Evolutionary conservation across 2,888 invertebrate genomes (phyloP).

Genomic region (Lepidocyrtoides sp.): DNA sequence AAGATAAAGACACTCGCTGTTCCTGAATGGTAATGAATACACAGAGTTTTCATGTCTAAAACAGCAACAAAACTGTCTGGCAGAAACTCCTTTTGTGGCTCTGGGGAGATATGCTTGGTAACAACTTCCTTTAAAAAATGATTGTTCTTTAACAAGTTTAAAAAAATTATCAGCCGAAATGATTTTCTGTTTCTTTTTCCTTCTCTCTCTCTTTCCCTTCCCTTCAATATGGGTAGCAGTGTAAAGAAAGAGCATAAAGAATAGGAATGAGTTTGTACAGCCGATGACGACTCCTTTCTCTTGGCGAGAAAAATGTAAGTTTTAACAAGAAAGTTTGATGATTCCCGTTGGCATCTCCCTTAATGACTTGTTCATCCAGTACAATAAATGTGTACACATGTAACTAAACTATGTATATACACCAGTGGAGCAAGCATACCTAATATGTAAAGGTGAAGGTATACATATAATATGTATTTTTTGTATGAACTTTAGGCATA

Average conservation of each 20-base stretch:
- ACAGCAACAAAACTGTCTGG: no score
- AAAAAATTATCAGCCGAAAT: slow-evolving; percentile 1
- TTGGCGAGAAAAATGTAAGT: not conserved
- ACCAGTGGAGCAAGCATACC: not conserved
- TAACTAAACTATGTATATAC: not conserved
- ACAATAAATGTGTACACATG: slow-evolving; percentile 53
- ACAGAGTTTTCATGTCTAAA: no score
- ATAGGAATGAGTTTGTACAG: not conserved
- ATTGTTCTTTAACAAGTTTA: slow-evolving; percentile 37
- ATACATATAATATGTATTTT: no score
- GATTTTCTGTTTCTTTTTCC: not conserved
- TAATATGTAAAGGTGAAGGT: no score
- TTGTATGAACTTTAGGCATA: not conserved
- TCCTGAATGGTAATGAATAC: no score
- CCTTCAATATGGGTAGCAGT: not conserved
- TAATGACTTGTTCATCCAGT: slow-evolving; percentile 70
- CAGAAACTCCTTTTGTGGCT: no score
- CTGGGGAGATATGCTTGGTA: no score
- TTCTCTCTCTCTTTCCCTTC: not conserved
- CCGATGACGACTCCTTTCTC: not conserved
- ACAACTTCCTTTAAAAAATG: no score
- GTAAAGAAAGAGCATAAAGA: not conserved
- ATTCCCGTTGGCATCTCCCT: slow-evolving; percentile 56
- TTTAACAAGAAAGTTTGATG: slow-evolving; percentile 18
- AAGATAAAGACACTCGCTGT: no score